A percentile compares a stretch with the other conserved stretches of the same genome.
phyloP scores from a whole-genome alignment of 2,888 invertebrate genomes.

The Ctena decussata region DNA sequence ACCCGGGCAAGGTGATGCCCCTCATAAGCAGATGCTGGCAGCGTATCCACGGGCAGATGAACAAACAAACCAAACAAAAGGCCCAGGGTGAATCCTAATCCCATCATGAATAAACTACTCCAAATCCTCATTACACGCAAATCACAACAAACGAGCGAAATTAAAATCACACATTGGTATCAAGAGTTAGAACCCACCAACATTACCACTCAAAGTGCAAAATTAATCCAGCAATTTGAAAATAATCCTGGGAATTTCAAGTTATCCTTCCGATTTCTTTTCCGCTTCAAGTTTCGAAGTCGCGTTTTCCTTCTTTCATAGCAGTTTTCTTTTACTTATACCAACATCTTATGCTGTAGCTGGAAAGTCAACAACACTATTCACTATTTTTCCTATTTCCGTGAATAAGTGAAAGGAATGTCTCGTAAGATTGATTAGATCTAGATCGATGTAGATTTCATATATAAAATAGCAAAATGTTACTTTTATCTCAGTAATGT shows the following conservation, averaged over 20 bases:
- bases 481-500: conserved; percentile 4
- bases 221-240: background rate
- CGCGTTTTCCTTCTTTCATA: no score
- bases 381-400: no score
- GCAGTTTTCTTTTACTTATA: no score
- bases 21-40: conserved; percentile 66
- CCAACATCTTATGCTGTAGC: no score
- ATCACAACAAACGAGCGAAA: background rate
- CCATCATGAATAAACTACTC: conserved; percentile 72
- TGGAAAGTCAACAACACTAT: no score
- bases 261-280: no score
- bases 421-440: background rate
- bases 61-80: conserved; percentile 77
- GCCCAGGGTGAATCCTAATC: conserved; percentile 79
- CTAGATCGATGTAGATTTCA: background rate
- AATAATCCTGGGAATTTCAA: background rate
- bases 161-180: background rate
- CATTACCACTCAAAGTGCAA: background rate
- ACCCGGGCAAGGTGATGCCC: conserved; percentile 42
- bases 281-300: no score
- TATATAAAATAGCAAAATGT: background rate
- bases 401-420: background rate
- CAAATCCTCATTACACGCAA: conserved; percentile 59
- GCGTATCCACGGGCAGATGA: conserved; percentile 76
- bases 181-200: background rate